These are phyloP conservation scores for Chrysaora quinquecirrha DNA, from an alignment of 30 jellyfish, hydroid and myxozoan genomes.

Conservation along the genomic window DNA sequence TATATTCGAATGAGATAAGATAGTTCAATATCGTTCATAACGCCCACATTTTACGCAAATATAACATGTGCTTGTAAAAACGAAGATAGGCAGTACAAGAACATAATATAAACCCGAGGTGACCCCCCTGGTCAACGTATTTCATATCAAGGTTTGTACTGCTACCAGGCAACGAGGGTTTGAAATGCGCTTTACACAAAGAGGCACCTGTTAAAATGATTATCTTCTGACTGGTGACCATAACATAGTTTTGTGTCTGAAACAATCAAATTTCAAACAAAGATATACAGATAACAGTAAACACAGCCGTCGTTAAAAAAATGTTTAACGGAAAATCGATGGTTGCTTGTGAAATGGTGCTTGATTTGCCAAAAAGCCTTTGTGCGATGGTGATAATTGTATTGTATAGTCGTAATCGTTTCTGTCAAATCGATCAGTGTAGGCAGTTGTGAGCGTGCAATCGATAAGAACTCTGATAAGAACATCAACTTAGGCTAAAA, in stretches of 20 bases:
- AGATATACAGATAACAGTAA: not conserved
- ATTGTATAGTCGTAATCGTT: too few species aligned
- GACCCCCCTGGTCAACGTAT: not conserved
- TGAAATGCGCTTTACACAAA: not conserved
- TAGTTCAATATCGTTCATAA: too few species aligned
- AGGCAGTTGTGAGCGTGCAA: too few species aligned
- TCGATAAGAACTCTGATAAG: too few species aligned
- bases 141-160: not conserved
- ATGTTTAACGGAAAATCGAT: too few species aligned
- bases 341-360: too few species aligned
- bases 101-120: not conserved
- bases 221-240: slow-evolving; percentile 56
- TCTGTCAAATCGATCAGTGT: too few species aligned
- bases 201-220: slow-evolving; percentile 49
- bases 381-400: too few species aligned
- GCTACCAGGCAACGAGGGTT: not conserved
- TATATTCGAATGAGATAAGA: too few species aligned
- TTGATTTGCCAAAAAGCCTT: too few species aligned
- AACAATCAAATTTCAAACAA: not conserved
- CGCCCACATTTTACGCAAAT: not conserved
- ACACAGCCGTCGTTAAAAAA: too few species aligned
- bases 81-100: not conserved
- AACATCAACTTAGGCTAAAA: too few species aligned
- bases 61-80: not conserved
- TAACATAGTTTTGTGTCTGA: not conserved